These are phyloP conservation scores for Hycleus cichorii DNA, from an alignment of 1,140 invertebrate genomes.

Conservation along the genomic window DNA sequence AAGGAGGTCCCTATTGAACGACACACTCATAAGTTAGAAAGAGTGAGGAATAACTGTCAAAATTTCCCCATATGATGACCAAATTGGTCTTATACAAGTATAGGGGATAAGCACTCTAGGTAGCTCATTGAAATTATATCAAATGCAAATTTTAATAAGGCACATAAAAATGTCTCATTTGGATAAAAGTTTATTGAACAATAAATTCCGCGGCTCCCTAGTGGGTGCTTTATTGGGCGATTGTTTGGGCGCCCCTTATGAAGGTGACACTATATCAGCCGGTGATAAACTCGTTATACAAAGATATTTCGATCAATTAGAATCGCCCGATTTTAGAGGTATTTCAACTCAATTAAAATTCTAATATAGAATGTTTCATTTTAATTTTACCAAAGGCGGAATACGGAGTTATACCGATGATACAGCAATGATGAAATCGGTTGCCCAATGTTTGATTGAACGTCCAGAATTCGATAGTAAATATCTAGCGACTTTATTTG, in stretches of 20 bases:
- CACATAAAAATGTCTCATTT: too few species aligned
- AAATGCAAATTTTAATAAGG: too few species aligned
- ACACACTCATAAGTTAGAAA: too few species aligned
- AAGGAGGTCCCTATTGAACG: too few species aligned
- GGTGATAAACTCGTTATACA: constrained; percentile 50
- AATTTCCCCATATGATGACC: too few species aligned
- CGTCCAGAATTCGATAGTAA: constrained; percentile 49
- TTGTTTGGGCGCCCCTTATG: constrained; percentile 64
- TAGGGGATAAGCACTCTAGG: too few species aligned
- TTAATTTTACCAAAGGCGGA: constrained; percentile 42
- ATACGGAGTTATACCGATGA: constrained; percentile 66
- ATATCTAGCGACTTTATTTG: constrained; percentile 58
- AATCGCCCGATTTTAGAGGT: constrained; percentile 51
- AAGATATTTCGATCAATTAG: constrained; percentile 53
- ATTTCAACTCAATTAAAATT: constrained; percentile 10
- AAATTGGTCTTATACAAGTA: too few species aligned
- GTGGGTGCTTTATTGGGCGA: constrained; percentile 64
- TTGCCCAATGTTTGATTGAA: constrained; percentile 58
- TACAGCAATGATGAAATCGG: constrained; percentile 64
- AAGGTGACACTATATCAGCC: constrained; percentile 47
- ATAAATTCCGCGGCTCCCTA: constrained; percentile 60
- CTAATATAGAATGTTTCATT: constrained; percentile 4
- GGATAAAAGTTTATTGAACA: constrained; percentile 35
- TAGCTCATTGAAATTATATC: too few species aligned
- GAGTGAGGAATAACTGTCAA: too few species aligned